Evolutionary conservation across 2,797 vertebrate genomes (phyloP), one percentile per base, ranked within the genome.

Genomic region (Salmo trutta): DNA sequence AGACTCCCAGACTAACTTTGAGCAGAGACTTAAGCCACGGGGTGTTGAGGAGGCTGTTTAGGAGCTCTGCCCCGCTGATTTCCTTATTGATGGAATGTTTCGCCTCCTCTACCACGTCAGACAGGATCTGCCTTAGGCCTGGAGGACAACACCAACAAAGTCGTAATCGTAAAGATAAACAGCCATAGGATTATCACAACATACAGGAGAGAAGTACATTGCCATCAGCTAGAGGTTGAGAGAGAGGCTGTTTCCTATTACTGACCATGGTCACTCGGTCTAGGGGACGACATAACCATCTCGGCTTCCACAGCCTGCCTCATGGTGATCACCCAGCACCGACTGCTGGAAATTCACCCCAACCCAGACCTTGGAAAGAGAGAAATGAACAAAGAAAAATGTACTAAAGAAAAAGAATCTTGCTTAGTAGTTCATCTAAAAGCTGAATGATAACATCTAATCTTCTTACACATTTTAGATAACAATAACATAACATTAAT

Each of bases 1-100:
- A 33, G 36, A 41, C 41, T 10, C 59, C 41, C 41, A 41, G 8
- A 41, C 24, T 24, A 82, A 99, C 98, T 96, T 96, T 97, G 2
- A 99, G 91, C 83, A 99, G 94, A 0, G 97, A 96, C 91, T 95
- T 97, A 76, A 99, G 94, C 97, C 97, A 98, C 0, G 90, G 90
- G 2, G 96, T 94, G n/a, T 93, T 94, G 74, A 98, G 95, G 72
- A 99, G 94, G 79, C 95, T 91, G 14, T 96, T 93, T 3, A 98
- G 92, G 64, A 97, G 85, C 52, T 96, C 93, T 24, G 95, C 89
- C 0, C 96, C 95, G 3, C 94, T 94, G 74, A 95, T 88, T 68
- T 97, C 96, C 70, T 87, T 92, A 71, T 92, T 92, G 14, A 96
- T 90, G 1, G 96, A 96, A 77, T 95, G 85, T 65, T 91, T 94